Base-by-base conservation (phyloP, 2,113 vertebrate species). In the Lamprologus tigripictilis region DNA sequence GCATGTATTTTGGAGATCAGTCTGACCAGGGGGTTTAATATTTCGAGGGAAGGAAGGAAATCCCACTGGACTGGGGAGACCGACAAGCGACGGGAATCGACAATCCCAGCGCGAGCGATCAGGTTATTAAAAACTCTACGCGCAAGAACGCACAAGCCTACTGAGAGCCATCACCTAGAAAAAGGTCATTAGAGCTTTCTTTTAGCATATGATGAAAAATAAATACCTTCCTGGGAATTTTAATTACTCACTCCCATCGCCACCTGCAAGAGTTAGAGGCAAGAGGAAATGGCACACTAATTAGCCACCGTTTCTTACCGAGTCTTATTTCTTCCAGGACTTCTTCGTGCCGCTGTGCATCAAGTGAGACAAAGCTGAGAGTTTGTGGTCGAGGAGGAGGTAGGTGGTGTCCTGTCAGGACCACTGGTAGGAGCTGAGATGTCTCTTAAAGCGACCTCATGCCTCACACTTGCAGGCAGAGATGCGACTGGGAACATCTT, bases 401-500 rank as follows among this genome's bases (percentile, higher is more conserved):
- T 17, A 88, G 94, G 89, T 92, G 92, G 90, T 17, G 90, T 89
- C 86, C 89, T 89, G 81, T 42, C 42, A 19, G 83, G 78, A 80
- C 23, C 85, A 9, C 58, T 51, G 90, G 90, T 35, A 76, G 47
- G 49, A 81, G 86, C 87, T 7, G 53, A 76, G 89, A 90, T 84
- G 31, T 63, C 90, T 95, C 92, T 88, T 91, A 83, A 91, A 88
- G 93, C 92, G 82, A 86, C 92, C 89, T 92, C 49, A 55, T 86
- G 86, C 90, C 92, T 89, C 89, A 53, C 51, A 84, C 91, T 88
- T 91, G 26, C 71, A 14, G 85, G 55, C 89, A 40, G 84, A 78
- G 93, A 94, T 92, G 92, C 82, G 93, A 92, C 54, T 90, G 92
- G 86, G 88, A 91, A 89, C 92, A 85, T 85, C 89, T 96, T 96